Percentiles rank a stretch among this genome's conserved stretches.
phyloP scores from a whole-genome alignment of 2,797 vertebrate genomes.

The Tokudaia muenninki region DNA sequence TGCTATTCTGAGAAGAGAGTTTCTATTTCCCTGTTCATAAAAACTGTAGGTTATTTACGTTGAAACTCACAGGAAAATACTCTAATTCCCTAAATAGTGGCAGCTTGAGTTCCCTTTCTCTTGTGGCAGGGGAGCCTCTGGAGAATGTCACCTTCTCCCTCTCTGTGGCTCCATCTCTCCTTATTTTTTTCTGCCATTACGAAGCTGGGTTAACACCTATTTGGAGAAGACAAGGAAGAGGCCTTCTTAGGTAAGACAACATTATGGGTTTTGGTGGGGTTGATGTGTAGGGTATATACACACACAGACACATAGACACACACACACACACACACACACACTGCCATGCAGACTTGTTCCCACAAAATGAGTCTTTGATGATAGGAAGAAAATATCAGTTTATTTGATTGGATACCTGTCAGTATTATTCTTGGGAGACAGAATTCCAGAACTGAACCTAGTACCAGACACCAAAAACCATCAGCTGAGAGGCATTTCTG shows the following conservation, averaged over 20 bases:
- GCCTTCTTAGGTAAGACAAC: neutral
- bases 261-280: neutral
- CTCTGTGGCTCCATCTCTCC: neutral
- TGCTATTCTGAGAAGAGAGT: neutral
- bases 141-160: neutral
- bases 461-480: neutral
- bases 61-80: neutral
- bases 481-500: neutral
- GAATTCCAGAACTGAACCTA: neutral
- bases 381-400: neutral
- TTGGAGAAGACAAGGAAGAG: neutral
- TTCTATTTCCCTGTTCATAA: neutral
- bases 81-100: neutral
- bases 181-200: neutral
- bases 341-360: conserved; percentile 25
- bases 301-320: neutral
- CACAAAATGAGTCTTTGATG: conserved; percentile 23
- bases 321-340: no score
- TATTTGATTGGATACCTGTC: conserved; percentile 20
- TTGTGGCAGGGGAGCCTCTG: rapidly evolving
- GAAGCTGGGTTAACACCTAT: neutral
- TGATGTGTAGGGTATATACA: conserved; percentile 14
- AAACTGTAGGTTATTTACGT: neutral
- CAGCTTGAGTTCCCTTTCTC: neutral
- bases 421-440: neutral